phyloP scores from a whole-genome alignment of 1,140 invertebrate species.

The Steinernema khuongi region DNA sequence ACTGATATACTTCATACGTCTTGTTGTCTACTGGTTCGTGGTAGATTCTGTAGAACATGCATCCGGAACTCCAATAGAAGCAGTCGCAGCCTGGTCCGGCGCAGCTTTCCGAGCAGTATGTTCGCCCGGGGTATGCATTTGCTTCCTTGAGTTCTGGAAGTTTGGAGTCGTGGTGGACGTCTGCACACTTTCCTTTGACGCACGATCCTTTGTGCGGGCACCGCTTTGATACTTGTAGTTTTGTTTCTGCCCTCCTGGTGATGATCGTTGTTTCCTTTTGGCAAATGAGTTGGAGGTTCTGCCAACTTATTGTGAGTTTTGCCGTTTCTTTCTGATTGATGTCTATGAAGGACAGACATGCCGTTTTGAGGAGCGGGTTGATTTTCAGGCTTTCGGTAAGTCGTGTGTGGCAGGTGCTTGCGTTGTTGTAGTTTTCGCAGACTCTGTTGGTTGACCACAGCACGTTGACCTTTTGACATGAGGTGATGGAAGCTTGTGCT shows the following conservation, averaged over 20 bases:
- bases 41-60: conserved; percentile 22
- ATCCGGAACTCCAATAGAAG: conserved; percentile 16
- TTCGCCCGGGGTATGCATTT: conserved; percentile 13
- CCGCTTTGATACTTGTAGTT: not conserved
- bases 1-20: not conserved
- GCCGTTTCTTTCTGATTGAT: not conserved
- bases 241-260: not conserved
- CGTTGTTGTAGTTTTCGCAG: not conserved
- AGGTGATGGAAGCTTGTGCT: not conserved
- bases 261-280: not conserved
- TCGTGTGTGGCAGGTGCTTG: not conserved
- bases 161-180: not conserved
- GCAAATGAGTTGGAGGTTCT: not conserved
- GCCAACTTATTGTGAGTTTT: not conserved
- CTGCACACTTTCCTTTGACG: not conserved
- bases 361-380: not conserved
- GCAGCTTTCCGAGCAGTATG: conserved; percentile 15
- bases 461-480: not conserved
- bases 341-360: not conserved
- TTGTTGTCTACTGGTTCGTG: not conserved
- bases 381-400: not conserved
- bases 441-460: not conserved
- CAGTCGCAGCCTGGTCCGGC: conserved; percentile 20
- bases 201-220: conserved; percentile 19
- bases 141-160: not conserved